Percentiles rank a stretch among this genome's conserved stretches.
These are phyloP conservation scores for Nannospalax galili DNA, from an alignment of 2,113 vertebrate genomes.

Conservation along the genomic window DNA sequence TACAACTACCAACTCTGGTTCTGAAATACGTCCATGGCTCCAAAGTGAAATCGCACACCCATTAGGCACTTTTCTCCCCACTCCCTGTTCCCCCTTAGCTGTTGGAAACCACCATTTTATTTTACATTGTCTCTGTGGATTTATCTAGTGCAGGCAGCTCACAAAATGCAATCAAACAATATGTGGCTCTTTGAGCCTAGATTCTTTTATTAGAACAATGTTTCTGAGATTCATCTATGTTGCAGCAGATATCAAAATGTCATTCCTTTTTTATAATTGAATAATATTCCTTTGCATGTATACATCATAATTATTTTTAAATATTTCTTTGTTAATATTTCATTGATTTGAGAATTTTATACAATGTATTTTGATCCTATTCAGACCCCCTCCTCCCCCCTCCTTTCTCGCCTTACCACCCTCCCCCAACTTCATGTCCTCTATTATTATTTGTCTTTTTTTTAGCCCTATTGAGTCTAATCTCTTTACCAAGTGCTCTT, in stretches of 20 bases:
- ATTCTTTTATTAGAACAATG: not conserved
- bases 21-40: not conserved
- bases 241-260: not conserved
- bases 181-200: not conserved
- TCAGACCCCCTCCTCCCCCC: no score
- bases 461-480: no score
- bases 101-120: not conserved
- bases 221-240: slow-evolving; percentile 19
- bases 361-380: no score
- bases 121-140: not conserved
- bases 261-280: not conserved
- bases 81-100: not conserved
- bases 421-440: no score
- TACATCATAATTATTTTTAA: not conserved
- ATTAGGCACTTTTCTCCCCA: not conserved
- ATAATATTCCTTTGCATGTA: not conserved
- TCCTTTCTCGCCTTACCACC: no score
- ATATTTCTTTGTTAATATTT: no score
- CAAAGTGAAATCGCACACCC: slow-evolving; percentile 2
- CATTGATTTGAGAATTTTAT: no score
- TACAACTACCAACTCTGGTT: slow-evolving; percentile 12
- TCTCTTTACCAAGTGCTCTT: no score
- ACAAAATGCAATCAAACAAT: not conserved
- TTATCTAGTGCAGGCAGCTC: not conserved
- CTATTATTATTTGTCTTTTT: no score